Conservation (phyloP, 2,888 invertebrate genomes). For the Heliothis peltigera region DNA sequence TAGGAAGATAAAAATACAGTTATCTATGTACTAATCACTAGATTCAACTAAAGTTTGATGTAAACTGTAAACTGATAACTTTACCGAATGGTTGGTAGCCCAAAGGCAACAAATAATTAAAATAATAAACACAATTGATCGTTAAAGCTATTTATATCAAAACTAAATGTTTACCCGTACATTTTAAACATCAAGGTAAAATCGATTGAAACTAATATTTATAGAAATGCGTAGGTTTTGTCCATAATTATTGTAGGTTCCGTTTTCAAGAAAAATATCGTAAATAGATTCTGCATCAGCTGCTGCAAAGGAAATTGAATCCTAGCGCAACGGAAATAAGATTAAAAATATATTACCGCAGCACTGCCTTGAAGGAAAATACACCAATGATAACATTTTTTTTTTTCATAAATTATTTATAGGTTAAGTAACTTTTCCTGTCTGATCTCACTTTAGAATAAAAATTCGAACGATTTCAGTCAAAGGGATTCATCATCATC, state of each 20-base stretch:
- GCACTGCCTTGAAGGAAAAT: slow-evolving; percentile 13
- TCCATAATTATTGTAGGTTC: slow-evolving; percentile 4
- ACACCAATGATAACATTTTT: slow-evolving; percentile 18
- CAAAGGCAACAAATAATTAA: not conserved
- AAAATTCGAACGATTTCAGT: slow-evolving; percentile 9
- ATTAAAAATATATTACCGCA: slow-evolving; percentile 23
- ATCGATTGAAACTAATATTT: slow-evolving; percentile 15
- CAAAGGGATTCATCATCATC: not conserved
- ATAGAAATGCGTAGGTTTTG: slow-evolving; percentile 3
- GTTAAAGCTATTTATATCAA: slow-evolving; percentile 2
- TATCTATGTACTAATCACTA: too few species aligned
- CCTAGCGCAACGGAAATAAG: slow-evolving; percentile 25
- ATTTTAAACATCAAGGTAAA: slow-evolving; percentile 7
- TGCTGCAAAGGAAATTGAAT: slow-evolving; percentile 34
- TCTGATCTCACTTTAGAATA: slow-evolving; percentile 13
- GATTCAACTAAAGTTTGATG: too few species aligned
- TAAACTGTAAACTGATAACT: too few species aligned
- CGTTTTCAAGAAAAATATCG: slow-evolving; percentile 15
- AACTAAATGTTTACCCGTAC: not conserved
- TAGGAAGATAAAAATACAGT: too few species aligned
- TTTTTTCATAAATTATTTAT: slow-evolving; percentile 26
- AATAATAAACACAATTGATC: not conserved
- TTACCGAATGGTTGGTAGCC: too few species aligned
- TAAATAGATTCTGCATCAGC: slow-evolving; percentile 16
- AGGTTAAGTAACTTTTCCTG: slow-evolving; percentile 34